Evolutionary conservation across 2,113 vertebrate species (phyloP).

Genomic region (Strix aluco): DNA sequence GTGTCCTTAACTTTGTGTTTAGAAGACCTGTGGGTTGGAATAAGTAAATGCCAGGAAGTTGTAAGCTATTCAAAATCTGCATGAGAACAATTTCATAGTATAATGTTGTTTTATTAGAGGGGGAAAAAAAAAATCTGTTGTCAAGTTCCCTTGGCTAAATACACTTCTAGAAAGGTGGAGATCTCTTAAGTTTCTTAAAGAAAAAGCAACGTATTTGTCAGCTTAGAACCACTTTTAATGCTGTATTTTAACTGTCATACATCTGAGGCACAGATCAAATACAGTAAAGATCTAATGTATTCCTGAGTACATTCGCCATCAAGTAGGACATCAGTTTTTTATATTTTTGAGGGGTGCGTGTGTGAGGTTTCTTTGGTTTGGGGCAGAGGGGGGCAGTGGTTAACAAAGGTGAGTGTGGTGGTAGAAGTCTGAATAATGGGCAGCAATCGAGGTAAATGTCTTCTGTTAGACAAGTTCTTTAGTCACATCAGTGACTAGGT

Average conservation of each 20-base stretch:
- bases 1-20: background rate
- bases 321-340: background rate
- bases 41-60: background rate
- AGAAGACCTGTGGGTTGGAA: background rate
- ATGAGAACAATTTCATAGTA: background rate
- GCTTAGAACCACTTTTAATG: background rate
- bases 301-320: background rate
- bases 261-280: background rate
- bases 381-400: background rate
- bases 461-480: background rate
- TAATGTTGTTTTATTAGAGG: background rate
- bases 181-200: background rate
- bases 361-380: background rate
- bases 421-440: background rate
- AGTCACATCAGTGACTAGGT: background rate
- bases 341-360: rapidly evolving
- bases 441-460: background rate
- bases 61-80: background rate
- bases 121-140: background rate
- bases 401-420: background rate
- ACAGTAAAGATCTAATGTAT: background rate
- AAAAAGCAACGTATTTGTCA: background rate
- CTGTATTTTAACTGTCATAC: background rate
- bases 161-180: background rate
- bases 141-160: background rate